Base-by-base conservation (phyloP, 2,888 invertebrate species). In the Heliconius cydno region DNA sequence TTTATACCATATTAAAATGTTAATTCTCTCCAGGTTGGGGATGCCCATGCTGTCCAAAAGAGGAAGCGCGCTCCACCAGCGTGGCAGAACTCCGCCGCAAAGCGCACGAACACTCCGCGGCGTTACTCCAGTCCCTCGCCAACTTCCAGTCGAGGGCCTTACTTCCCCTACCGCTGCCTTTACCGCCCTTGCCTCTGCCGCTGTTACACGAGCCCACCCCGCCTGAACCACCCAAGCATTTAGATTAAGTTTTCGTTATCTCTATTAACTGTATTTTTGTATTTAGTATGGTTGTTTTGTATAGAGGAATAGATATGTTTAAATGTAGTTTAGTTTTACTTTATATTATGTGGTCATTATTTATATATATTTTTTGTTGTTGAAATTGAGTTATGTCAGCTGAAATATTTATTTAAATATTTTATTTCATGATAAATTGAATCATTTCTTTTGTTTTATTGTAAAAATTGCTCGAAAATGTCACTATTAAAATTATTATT, bases 21-120 rank as follows among this genome's bases (percentile, higher is more conserved):
- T 65, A 4, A 1, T 72, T 76, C 6, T 52, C 77, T 71, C 15
- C 30, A 96, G 97, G 97, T 82, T 97, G 97, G 93, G 97, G 97
- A 0, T 98, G 98, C 88, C 97, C 97, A 0, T 98, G 97, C 89
- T 98, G 98, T 88, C 97, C 98, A 10, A 96, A 94, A 83, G 94
- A 96, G 83, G 97, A 98, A 89, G 97, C 97, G 63, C 96, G 98
- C 65, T 97, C 97, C 9, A 97, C 97, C 85, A 98, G 98, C 91
- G 98, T 99, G 30, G 98, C 98, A 0, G 99, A 99, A 87, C 95
- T 99, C 68, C 96, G 99, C 12, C 96, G 99, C 77, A 98, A 98
- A 90, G 99, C 99, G 1, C 98, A 99, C 91, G 99, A 99, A 89
- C 99, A 99, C 91, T 98, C 98, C 1, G 98, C 99, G 1, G 98